These are phyloP conservation scores for Caenorhabditis imperialis DNA, from an alignment of 2,888 invertebrate genomes.

Conservation along the genomic window DNA sequence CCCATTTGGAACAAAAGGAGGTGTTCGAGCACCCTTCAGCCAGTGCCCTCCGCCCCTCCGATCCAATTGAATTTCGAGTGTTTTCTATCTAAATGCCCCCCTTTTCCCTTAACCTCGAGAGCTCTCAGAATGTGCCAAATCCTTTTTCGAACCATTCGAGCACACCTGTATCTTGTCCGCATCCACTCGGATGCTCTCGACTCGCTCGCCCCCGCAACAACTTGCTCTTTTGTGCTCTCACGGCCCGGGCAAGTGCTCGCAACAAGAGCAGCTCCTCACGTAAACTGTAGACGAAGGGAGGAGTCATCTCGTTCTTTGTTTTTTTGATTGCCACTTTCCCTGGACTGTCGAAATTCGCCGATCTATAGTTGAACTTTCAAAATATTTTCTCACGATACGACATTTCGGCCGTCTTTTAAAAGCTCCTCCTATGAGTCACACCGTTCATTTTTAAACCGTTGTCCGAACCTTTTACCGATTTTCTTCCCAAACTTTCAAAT, in stretches of 20 bases:
- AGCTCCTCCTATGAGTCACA: no score
- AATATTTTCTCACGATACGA: no score
- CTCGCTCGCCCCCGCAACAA: conserved; percentile 19
- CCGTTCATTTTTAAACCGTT: no score
- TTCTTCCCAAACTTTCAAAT: no score
- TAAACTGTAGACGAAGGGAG: conserved; percentile 31
- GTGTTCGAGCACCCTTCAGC: conserved; percentile 50
- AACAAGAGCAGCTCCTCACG: conserved; percentile 34
- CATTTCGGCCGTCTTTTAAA: no score
- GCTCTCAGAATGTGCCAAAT: conserved; percentile 29
- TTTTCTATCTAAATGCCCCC: conserved; percentile 50
- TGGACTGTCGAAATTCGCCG: no score
- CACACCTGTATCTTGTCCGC: neutral
- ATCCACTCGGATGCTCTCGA: conserved; percentile 40
- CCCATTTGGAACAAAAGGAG: conserved; percentile 38
- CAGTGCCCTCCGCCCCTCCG: conserved; percentile 4
- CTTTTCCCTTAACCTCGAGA: conserved; percentile 25
- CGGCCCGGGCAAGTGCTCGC: conserved; percentile 14
- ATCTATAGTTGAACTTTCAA: no score
- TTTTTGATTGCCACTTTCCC: conserved; percentile 37
- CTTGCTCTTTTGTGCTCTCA: conserved; percentile 49
- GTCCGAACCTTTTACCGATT: no score
- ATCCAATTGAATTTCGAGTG: conserved; percentile 55
- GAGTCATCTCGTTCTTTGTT: conserved; percentile 39
- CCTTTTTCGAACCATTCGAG: conserved; percentile 34